Evolutionary conservation across 2,113 vertebrate species (phyloP), one percentile per base, ranked within the genome.

Genomic region (Galbula dea): DNA sequence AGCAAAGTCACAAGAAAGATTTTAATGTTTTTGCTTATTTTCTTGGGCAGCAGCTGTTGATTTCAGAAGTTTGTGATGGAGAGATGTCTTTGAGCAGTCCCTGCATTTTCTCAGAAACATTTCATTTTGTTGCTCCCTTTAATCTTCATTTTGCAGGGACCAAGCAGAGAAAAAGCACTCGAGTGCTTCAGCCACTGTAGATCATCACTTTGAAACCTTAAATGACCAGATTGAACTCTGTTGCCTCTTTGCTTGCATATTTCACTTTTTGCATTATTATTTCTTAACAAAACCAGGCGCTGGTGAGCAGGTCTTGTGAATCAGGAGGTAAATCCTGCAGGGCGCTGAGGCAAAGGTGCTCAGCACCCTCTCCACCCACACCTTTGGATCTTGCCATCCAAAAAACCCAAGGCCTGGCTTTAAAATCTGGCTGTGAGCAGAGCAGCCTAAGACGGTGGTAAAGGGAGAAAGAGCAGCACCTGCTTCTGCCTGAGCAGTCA

Each of bases 101-200:
- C 52, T 57, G 39, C 1, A 0, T 87, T 86, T 90, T 79, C 69
- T 84, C 75, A 12, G 12, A 39, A 67, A 43, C 27, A 43, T 90
- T 97, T 90, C 7, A 36, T 78, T 94, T 94, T 68, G 62, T 81
- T 18, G 6, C 34, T 77, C 9, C 72, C 89, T 95, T 74, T 66
- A 94, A 86, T 63, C 51, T 79, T 93, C 58, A 20, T 95, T 89
- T 89, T 89, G 73, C 67, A 66, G 76, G 55, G 69, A 88, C 78
- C 45, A 61, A 52, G 72, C 29, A 3, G 49, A 57, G 80, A 76
- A 91, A 80, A 91, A 72, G 41, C 29, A n/a, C 58, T 57, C 66
- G 37, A 41, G 67, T 81, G 57, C 43, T 94, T 94, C 52, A 49
- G 52, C 52, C 66, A 12, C 67, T 82, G 54, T 82, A 95, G 88